Percentiles rank a stretch among this genome's conserved stretches.
Conservation (phyloP, 1,140 invertebrate genomes). For the Drosophila murphyi region DNA sequence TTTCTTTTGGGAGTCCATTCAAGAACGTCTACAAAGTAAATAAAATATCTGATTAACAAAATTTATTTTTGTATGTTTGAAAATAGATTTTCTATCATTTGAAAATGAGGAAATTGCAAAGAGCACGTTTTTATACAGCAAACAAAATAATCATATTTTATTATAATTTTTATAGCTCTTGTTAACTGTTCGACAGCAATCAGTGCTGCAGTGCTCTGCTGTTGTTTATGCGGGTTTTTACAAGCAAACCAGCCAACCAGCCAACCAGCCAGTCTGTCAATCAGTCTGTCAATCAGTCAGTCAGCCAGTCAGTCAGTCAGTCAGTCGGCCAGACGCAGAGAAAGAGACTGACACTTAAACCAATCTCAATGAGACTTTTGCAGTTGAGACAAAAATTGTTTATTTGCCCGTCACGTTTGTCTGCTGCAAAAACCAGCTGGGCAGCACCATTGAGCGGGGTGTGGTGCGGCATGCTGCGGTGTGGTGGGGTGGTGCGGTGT, state of each 20-base stretch:
- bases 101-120: slow-evolving; percentile 43
- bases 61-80: not conserved
- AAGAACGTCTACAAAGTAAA: too few species aligned
- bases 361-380: slow-evolving; percentile 60
- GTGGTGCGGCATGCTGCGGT: not conserved
- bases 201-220: not conserved
- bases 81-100: slow-evolving; percentile 21
- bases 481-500: slow-evolving; percentile 4
- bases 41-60: too few species aligned
- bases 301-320: too few species aligned
- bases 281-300: too few species aligned
- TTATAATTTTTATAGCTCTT: slow-evolving; percentile 25
- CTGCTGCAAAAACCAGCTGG: slow-evolving; percentile 41
- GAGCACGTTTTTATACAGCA: slow-evolving; percentile 55
- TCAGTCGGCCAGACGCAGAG: not conserved
- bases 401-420: slow-evolving; percentile 71
- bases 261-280: too few species aligned
- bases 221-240: slow-evolving; percentile 55
- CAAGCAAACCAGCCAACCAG: too few species aligned
- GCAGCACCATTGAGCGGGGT: slow-evolving; percentile 1
- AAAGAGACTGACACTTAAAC: slow-evolving; percentile 44
- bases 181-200: slow-evolving; percentile 28
- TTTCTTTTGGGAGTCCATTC: too few species aligned
- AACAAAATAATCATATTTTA: slow-evolving; percentile 55
- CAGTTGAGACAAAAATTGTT: slow-evolving; percentile 71